Evolutionary conservation across 2,797 vertebrate species (phyloP).

Genomic region (Amblyopsis hoosieri): DNA sequence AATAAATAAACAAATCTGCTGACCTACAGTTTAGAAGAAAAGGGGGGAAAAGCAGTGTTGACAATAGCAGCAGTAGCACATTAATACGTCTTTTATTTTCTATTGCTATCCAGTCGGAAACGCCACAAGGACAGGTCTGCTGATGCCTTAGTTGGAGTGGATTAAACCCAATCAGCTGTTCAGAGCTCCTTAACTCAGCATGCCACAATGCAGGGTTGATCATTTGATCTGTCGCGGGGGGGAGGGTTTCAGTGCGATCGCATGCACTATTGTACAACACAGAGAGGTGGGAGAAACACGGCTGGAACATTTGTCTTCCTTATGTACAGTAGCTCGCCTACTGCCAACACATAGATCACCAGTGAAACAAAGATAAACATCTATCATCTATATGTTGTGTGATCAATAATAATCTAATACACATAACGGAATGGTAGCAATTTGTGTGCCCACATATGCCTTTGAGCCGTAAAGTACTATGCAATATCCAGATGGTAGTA

Average conservation of each 20-base stretch:
- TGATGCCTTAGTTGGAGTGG: slow-evolving; percentile 44
- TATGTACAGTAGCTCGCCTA: not conserved
- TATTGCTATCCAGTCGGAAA: slow-evolving; percentile 50
- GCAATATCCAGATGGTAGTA: no score
- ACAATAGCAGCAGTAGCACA: slow-evolving; percentile 49
- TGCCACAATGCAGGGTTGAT: slow-evolving; percentile 14
- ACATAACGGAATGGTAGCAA: not conserved
- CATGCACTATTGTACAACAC: slow-evolving; percentile 30
- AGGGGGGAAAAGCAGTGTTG: slow-evolving; percentile 41
- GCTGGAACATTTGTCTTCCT: not conserved
- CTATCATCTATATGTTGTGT: not conserved
- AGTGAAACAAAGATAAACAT: not conserved
- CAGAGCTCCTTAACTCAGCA: slow-evolving; percentile 34
- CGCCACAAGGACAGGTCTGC: slow-evolving; percentile 43
- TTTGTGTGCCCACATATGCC: not conserved
- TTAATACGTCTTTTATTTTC: slow-evolving; percentile 63
- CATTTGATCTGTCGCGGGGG: slow-evolving; percentile 26
- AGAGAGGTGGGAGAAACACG: slow-evolving; percentile 6
- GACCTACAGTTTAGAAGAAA: slow-evolving; percentile 50
- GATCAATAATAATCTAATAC: not conserved
- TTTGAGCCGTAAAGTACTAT: not conserved
- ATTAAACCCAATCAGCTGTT: slow-evolving; percentile 55
- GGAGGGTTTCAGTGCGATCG: slow-evolving; percentile 15
- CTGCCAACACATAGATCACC: not conserved
- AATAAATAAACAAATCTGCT: slow-evolving; percentile 40